Conservation (phyloP, 1,140 invertebrate genomes). For the Hycleus cichorii region DNA sequence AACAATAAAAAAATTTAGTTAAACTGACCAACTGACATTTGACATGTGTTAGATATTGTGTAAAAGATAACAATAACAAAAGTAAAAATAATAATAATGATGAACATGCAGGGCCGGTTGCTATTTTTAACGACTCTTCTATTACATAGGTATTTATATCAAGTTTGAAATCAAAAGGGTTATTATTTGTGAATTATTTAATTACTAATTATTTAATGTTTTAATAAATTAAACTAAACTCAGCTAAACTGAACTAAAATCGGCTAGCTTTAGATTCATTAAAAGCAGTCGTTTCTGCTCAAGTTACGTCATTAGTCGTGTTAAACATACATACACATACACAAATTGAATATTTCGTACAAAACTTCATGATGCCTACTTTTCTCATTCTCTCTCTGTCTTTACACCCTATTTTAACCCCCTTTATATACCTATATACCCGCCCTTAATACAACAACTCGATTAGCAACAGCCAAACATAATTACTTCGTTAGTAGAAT, state of each 20-base stretch:
- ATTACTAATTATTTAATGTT: constrained; percentile 26
- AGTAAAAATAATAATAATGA: too few species aligned
- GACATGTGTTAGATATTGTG: too few species aligned
- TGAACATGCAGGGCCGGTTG: too few species aligned
- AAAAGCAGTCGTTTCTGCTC: constrained; percentile 33
- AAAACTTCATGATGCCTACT: constrained; percentile 21
- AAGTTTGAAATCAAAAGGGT: too few species aligned
- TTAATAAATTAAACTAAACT: constrained; percentile 13
- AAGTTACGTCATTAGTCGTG: constrained; percentile 37
- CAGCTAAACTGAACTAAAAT: constrained; percentile 17
- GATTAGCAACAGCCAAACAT: constrained; percentile 32
- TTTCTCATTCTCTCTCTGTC: neutral
- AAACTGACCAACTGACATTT: too few species aligned
- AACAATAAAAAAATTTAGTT: too few species aligned
- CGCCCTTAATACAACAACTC: constrained; percentile 13
- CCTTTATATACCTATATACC: too few species aligned
- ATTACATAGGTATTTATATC: too few species aligned
- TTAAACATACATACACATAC: constrained; percentile 17
- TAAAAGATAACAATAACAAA: too few species aligned
- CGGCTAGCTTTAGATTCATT: constrained; percentile 28
- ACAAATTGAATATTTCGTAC: constrained; percentile 29
- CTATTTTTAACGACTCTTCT: too few species aligned
- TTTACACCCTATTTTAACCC: too few species aligned
- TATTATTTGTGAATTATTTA: neutral
- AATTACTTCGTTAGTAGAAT: constrained; percentile 39